A percentile compares a stretch with the other conserved stretches of the same genome.
Conservation (phyloP, 2,888 invertebrate genomes). For the Pheosia gnoma region DNA sequence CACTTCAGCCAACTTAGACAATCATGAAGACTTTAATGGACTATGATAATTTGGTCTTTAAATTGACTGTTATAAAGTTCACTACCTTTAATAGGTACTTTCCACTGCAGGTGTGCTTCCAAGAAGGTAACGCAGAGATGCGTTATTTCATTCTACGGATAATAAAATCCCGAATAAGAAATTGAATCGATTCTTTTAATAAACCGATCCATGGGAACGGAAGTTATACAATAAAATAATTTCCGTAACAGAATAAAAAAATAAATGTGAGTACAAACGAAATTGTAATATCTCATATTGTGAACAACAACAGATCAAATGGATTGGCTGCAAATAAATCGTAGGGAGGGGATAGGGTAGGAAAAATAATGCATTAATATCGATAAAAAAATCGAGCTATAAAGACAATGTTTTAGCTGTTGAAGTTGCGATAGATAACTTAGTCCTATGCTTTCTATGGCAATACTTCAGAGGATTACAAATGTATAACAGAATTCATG, state of each 20-base stretch:
- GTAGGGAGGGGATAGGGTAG: conserved; percentile 29
- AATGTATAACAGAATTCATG: too few species aligned
- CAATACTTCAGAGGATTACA: too few species aligned
- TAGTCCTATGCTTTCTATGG: too few species aligned
- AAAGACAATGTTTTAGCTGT: neutral
- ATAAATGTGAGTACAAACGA: conserved; percentile 22
- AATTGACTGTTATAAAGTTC: neutral
- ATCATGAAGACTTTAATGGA: neutral
- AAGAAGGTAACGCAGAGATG: too few species aligned
- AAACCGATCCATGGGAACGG: neutral
- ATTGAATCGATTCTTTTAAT: neutral
- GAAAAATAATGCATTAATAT: neutral
- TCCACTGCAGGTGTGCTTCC: too few species aligned
- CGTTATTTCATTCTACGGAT: neutral
- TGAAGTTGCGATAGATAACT: too few species aligned
- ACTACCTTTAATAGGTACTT: neutral
- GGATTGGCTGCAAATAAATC: conserved; percentile 42
- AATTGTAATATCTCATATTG: conserved; percentile 46
- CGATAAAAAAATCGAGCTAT: neutral
- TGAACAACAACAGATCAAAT: conserved; percentile 50
- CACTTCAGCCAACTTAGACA: conserved; percentile 11
- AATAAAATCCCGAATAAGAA: neutral
- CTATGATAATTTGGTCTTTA: neutral
- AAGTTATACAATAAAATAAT: conserved; percentile 12
- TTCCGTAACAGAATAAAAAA: conserved; percentile 17